Evolutionary conservation across 2,888 invertebrate species (phyloP).

Genomic region (Physocephala rufipes): DNA sequence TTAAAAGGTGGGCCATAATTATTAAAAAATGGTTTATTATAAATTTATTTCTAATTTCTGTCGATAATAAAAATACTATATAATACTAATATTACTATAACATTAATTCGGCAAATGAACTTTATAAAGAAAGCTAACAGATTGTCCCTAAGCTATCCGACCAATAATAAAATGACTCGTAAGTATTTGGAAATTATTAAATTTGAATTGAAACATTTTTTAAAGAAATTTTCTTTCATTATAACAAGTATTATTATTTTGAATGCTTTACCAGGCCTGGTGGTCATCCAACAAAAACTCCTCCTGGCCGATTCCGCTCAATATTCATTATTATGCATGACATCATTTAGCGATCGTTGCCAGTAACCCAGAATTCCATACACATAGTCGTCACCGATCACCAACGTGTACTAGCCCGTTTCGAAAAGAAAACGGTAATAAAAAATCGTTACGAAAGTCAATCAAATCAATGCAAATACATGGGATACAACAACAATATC

Average conservation of each 20-base stretch:
- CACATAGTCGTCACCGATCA: not conserved
- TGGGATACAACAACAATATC: not conserved
- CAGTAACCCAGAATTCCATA: constrained; percentile 39
- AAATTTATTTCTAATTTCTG: no score
- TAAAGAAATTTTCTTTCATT: not conserved
- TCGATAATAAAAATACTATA: no score
- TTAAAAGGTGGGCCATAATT: no score
- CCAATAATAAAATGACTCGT: not conserved
- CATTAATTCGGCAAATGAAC: not conserved
- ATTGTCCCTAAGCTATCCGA: not conserved
- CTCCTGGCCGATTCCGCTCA: no score
- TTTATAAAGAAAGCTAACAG: not conserved
- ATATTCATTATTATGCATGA: constrained; percentile 31
- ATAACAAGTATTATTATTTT: no score
- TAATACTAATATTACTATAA: no score
- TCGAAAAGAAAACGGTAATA: not conserved
- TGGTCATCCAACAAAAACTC: not conserved
- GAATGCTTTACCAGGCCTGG: not conserved
- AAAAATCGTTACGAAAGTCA: constrained; percentile 12
- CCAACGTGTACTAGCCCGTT: not conserved
- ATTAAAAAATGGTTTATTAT: no score
- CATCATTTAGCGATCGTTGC: constrained; percentile 5
- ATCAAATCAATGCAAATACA: constrained; percentile 4
- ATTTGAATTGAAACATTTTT: not conserved
- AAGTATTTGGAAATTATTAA: not conserved